These are phyloP conservation scores for Pipra filicauda DNA, from an alignment of 2,113 vertebrate genomes.

Conservation along the genomic window DNA sequence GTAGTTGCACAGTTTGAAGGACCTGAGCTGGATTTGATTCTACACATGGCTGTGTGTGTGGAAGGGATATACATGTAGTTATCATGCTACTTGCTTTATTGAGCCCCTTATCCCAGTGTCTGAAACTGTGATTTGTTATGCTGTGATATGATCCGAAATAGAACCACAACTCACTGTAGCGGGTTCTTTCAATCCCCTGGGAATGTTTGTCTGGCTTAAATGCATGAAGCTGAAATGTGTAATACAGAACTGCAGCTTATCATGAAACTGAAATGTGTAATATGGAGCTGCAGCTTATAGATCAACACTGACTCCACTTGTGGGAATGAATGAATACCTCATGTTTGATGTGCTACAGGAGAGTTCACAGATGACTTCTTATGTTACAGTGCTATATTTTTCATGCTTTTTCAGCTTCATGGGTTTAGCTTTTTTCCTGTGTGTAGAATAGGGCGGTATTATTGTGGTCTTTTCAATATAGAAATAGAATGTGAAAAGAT, in stretches of 20 bases:
- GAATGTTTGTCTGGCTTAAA: slow-evolving; percentile 59
- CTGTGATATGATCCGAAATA: slow-evolving; percentile 24
- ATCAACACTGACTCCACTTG: slow-evolving; percentile 50
- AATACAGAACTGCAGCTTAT: slow-evolving; percentile 49
- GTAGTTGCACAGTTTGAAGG: not conserved
- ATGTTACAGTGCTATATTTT: slow-evolving; percentile 1
- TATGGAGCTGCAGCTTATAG: slow-evolving; percentile 50
- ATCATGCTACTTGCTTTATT: slow-evolving; percentile 38
- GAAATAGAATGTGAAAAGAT: not conserved
- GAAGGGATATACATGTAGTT: slow-evolving; percentile 31
- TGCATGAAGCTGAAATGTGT: slow-evolving; percentile 46
- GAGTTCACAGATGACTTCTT: slow-evolving; percentile 44
- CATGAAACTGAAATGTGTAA: slow-evolving; percentile 43
- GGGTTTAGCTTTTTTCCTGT: not conserved
- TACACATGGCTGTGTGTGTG: not conserved
- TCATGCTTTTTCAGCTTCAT: not conserved
- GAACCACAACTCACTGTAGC: slow-evolving; percentile 36
- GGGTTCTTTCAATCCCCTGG: slow-evolving; percentile 41
- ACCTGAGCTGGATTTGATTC: not conserved
- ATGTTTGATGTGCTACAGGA: slow-evolving; percentile 27
- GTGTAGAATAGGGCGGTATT: not conserved
- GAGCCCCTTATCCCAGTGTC: slow-evolving; percentile 35
- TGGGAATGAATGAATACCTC: slow-evolving; percentile 46
- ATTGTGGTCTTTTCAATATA: not conserved
- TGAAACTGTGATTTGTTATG: slow-evolving; percentile 59